Conservation (phyloP, 2,797 vertebrate species). For the Lateolabrax maculatus region DNA sequence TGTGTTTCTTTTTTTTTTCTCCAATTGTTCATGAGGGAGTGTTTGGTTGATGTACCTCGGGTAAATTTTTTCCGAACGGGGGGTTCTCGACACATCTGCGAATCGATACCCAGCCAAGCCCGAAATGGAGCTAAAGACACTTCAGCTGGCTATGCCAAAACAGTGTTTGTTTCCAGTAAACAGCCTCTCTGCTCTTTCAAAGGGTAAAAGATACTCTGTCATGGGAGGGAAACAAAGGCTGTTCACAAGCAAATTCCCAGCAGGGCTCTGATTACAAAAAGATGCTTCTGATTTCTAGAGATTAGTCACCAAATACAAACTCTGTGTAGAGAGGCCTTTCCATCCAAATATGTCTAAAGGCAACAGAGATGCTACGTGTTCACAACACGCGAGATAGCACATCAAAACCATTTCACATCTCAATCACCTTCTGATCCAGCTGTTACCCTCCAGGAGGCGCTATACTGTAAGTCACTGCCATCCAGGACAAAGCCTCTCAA, state of each 20-base stretch:
- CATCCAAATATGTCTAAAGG: not conserved
- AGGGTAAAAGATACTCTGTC: conserved; percentile 16
- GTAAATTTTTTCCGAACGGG: not conserved
- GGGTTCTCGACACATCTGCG: not conserved
- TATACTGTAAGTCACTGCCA: not conserved
- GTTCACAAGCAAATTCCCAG: conserved; percentile 7
- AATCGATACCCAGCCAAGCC: not conserved
- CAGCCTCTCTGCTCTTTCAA: not conserved
- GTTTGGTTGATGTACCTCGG: not conserved
- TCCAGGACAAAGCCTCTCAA: not conserved
- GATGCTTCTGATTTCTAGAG: conserved; percentile 14
- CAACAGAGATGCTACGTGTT: too few species aligned
- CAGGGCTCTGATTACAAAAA: conserved; percentile 10
- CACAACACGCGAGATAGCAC: too few species aligned
- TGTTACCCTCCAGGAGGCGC: not conserved
- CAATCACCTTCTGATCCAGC: not conserved
- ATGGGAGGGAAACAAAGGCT: conserved; percentile 12
- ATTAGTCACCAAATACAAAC: conserved; percentile 32
- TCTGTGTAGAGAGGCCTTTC: not conserved
- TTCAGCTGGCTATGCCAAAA: not conserved
- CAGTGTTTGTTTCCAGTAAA: conserved; percentile 23
- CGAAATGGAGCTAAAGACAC: conserved; percentile 5
- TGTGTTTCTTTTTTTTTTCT: not conserved
- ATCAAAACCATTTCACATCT: not conserved
- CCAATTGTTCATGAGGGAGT: not conserved